Evolutionary conservation across 1,140 invertebrate species (phyloP).

Genomic region (Mya arenaria): DNA sequence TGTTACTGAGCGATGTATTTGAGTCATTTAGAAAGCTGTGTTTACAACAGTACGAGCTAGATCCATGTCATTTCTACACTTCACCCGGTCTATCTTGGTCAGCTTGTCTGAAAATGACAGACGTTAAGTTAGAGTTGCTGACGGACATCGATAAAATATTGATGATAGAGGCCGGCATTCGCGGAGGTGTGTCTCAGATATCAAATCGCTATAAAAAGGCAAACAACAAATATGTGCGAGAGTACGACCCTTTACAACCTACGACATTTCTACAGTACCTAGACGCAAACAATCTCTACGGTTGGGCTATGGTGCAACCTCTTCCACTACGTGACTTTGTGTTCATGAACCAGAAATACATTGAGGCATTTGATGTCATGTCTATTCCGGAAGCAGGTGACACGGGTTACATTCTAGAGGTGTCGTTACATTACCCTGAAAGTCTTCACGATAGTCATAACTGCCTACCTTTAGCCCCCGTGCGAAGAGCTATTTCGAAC

Average conservation of each 20-base stretch:
- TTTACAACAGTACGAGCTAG: constrained; percentile 35
- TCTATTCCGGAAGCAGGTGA: constrained; percentile 75
- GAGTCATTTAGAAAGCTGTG: constrained; percentile 44
- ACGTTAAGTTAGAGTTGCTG: constrained; percentile 42
- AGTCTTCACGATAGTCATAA: constrained; percentile 82
- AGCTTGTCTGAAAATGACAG: constrained; percentile 66
- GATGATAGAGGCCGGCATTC: constrained; percentile 43
- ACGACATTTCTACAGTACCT: neutral
- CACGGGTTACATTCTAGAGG: constrained; percentile 83
- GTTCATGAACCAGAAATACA: constrained; percentile 76
- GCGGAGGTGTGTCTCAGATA: constrained; percentile 38
- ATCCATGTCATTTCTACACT: constrained; percentile 54
- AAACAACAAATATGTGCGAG: constrained; percentile 23
- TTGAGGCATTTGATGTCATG: constrained; percentile 73
- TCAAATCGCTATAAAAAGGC: constrained; percentile 15
- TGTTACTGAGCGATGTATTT: constrained; percentile 52
- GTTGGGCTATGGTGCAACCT: constrained; percentile 30
- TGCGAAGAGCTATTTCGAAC: constrained; percentile 54
- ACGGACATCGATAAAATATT: constrained; percentile 49
- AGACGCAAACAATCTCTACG: constrained; percentile 24
- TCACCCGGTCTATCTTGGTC: constrained; percentile 63
- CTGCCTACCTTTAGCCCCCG: constrained; percentile 82
- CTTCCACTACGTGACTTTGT: constrained; percentile 66
- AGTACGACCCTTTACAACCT: constrained; percentile 8
- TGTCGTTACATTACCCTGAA: constrained; percentile 74